phyloP scores from a whole-genome alignment of 2,888 invertebrate genomes.

The Ormyrus rosae region DNA sequence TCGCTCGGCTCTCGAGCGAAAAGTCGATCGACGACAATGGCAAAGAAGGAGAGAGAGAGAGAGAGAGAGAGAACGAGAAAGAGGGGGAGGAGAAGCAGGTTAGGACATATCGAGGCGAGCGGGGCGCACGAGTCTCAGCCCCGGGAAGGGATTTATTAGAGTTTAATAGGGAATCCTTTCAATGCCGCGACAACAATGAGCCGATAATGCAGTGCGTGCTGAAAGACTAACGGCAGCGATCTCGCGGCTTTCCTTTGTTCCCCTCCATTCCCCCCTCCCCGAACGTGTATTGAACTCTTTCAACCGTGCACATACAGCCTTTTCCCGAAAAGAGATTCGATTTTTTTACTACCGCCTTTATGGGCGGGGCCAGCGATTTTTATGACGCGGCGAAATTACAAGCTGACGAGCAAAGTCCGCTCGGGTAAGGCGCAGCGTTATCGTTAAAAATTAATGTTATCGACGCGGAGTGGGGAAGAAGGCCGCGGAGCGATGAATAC shows the following conservation, averaged over 20 bases:
- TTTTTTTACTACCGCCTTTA: neutral
- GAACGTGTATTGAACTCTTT: too few relatives aligned
- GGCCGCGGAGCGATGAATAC: neutral
- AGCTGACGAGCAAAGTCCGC: too few relatives aligned
- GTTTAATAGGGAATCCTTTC: conserved; percentile 51
- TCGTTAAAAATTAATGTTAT: too few relatives aligned
- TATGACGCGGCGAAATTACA: too few relatives aligned
- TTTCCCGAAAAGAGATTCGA: neutral
- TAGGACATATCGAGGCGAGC: neutral
- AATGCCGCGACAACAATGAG: conserved; percentile 32
- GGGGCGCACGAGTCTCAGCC: neutral
- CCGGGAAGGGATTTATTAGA: conserved; percentile 44
- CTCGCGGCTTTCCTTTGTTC: neutral
- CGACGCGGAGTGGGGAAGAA: too few relatives aligned
- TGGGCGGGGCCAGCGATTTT: too few relatives aligned
- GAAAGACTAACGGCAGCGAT: conserved; percentile 38
- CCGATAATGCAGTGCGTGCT: conserved; percentile 27
- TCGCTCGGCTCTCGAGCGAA: conserved; percentile 14
- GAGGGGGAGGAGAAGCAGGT: neutral
- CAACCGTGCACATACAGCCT: too few relatives aligned
- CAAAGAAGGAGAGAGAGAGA: neutral
- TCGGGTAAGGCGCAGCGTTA: too few relatives aligned
- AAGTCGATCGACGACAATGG: conserved; percentile 30
- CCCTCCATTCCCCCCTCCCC: too few relatives aligned
- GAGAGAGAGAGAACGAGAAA: neutral